These are phyloP conservation scores for Pterocles orientalis DNA, from an alignment of 2,113 vertebrate species.

Conservation along the genomic window DNA sequence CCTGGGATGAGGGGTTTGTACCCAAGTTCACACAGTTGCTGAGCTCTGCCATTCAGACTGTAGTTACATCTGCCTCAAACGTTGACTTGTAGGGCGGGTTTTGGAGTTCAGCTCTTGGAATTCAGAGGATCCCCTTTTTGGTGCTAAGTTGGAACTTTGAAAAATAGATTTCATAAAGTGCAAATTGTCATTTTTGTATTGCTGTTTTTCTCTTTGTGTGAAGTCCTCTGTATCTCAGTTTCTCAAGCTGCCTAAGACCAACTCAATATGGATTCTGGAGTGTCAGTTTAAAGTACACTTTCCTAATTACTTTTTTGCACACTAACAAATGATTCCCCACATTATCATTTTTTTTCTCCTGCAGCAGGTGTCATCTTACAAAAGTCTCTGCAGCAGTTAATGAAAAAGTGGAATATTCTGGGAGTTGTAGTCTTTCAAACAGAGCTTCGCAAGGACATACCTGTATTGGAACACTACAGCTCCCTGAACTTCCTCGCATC, in stretches of 20 bases:
- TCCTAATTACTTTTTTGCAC: neutral
- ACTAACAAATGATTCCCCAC: constrained; percentile 18
- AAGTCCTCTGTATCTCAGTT: neutral
- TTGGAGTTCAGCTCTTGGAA: neutral
- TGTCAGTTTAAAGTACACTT: neutral
- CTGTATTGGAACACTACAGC: constrained; percentile 73
- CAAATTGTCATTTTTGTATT: neutral
- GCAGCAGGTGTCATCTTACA: constrained; percentile 51
- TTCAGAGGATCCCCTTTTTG: neutral
- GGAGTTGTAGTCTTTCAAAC: constrained; percentile 75
- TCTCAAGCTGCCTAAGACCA: neutral
- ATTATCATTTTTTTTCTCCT: neutral
- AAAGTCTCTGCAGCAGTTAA: constrained; percentile 57
- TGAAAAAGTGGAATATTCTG: constrained; percentile 65
- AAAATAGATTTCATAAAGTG: neutral
- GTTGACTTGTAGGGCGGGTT: neutral
- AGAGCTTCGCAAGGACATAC: constrained; percentile 70
- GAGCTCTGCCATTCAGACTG: neutral
- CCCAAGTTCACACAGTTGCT: neutral
- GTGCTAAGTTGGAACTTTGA: neutral
- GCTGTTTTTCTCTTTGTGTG: neutral
- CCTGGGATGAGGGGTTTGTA: neutral
- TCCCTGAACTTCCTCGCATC: constrained; percentile 66
- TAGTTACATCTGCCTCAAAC: neutral
- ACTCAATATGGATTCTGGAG: accelerated